Conservation (phyloP, 2,113 vertebrate genomes). For the Platichthys stellatus region DNA sequence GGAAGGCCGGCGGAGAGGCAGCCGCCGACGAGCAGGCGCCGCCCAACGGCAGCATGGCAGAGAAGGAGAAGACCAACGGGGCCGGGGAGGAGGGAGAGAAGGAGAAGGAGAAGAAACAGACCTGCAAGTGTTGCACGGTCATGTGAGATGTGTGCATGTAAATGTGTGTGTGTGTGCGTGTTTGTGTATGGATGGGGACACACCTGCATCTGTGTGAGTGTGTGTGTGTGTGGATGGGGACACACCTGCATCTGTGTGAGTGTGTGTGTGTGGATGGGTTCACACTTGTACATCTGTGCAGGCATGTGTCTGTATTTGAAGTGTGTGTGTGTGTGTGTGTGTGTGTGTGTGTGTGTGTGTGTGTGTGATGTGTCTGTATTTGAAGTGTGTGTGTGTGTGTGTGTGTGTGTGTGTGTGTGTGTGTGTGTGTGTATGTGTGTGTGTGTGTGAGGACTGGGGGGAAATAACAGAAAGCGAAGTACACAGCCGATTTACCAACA, state of each 20-base stretch:
- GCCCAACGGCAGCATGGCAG: conserved; percentile 87
- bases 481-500: conserved; percentile 68
- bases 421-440: conserved; percentile 20
- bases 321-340: conserved; percentile 16
- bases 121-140: conserved; percentile 93
- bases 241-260: background rate
- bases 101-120: conserved; percentile 88
- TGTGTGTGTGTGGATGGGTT: conserved; percentile 9
- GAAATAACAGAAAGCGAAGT: conserved; percentile 48
- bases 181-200: background rate
- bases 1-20: conserved; percentile 78
- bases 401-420: conserved; percentile 18
- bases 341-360: conserved; percentile 31
- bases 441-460: conserved; percentile 58
- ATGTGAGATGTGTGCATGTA: conserved; percentile 85
- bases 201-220: conserved; percentile 18
- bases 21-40: conserved; percentile 80
- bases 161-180: conserved; percentile 25
- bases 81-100: conserved; percentile 79
- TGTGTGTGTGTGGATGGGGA: background rate
- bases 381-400: conserved; percentile 23
- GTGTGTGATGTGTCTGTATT: conserved; percentile 24
- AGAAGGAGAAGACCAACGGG: conserved; percentile 86
- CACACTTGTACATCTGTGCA: background rate
- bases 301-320: conserved; percentile 5